These are phyloP conservation scores for Muscicapa comitata DNA, from an alignment of 2,797 vertebrate species.

Conservation along the genomic window DNA sequence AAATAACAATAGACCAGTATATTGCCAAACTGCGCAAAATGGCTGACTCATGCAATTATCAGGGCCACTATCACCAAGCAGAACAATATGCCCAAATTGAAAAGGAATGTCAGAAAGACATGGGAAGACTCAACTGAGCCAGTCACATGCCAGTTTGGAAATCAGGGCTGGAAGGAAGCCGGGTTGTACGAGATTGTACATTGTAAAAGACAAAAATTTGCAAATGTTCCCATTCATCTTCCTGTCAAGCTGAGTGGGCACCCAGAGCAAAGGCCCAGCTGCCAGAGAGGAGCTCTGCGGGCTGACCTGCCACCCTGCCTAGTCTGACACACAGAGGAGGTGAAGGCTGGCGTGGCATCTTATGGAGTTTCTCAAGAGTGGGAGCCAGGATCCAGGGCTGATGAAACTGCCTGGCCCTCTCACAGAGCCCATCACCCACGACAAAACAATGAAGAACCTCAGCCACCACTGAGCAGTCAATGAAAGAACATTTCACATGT, in stretches of 20 bases:
- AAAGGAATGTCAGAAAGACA: slow-evolving; percentile 59
- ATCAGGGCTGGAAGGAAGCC: slow-evolving; percentile 19
- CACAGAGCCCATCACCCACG: not conserved
- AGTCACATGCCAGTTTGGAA: slow-evolving; percentile 61
- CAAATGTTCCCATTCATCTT: slow-evolving; percentile 34
- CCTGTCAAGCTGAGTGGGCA: not conserved
- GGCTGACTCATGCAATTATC: slow-evolving; percentile 57
- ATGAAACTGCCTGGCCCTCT: not conserved
- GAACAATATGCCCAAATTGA: slow-evolving; percentile 65
- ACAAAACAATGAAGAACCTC: not conserved
- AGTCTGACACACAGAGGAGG: not conserved
- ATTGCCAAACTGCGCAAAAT: slow-evolving; percentile 61
- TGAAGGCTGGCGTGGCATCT: not conserved
- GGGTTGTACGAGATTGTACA: not conserved
- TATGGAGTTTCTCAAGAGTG: not conserved
- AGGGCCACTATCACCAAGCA: slow-evolving; percentile 55
- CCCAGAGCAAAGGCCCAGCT: not conserved
- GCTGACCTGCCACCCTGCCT: not conserved
- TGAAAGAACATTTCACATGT: not conserved
- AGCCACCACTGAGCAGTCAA: not conserved
- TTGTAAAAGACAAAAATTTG: slow-evolving; percentile 21
- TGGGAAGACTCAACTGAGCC: slow-evolving; percentile 50
- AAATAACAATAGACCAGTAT: slow-evolving; percentile 44
- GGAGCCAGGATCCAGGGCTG: not conserved
- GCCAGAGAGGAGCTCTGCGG: not conserved